Base-by-base conservation (phyloP, 2,888 invertebrate species). In the Drosophila seclusa region DNA sequence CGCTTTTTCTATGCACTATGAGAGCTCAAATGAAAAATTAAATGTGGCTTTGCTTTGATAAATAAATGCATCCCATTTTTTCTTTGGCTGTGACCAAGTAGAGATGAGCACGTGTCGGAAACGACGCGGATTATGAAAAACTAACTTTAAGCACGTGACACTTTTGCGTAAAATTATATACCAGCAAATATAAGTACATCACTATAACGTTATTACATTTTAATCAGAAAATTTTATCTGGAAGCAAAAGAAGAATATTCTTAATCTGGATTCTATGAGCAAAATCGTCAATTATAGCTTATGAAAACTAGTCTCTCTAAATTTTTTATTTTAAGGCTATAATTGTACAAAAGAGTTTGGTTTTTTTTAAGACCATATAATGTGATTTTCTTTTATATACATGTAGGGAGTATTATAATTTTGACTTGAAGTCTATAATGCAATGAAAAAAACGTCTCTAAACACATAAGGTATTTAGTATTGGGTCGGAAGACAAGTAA, bases 21-120 rank as follows among this genome's bases (percentile, higher is more conserved):
- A 62, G 68, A 86, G 68, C 62, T 59, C 60, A 67, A 76, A 81
- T 61, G 55, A 57, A 52, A 74, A 75, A 67, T 40, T 52, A 65
- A 74, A 59, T 73, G 68, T 57, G 75, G 36, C 55, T 55, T 48
- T 73, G 42, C 48, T 29, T 29, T 16, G 21, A 48, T 32, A 61
- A 31, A 48, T 49, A 73, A 54, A 61, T 48, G 63, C 45, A 73
- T 13, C 54, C 45, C 29, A 55, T 62, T 68, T 67, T 57, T 38
- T 57, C 63, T 66, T 64, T 79, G 59, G 59, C 38, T 54, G 63
- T 31, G 36, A 4, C 8, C 13, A 11, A 27, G 2, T 32, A 21
- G 45, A 21, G 66, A 18, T 67, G 40, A 24, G 13, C n/a, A 34
- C 29, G 50, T 42, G 29, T 32, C 24, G 6, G n/a, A 32, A 27